Evolutionary conservation across 1,140 invertebrate genomes (phyloP).

Genomic region (Ceratitis capitata): DNA sequence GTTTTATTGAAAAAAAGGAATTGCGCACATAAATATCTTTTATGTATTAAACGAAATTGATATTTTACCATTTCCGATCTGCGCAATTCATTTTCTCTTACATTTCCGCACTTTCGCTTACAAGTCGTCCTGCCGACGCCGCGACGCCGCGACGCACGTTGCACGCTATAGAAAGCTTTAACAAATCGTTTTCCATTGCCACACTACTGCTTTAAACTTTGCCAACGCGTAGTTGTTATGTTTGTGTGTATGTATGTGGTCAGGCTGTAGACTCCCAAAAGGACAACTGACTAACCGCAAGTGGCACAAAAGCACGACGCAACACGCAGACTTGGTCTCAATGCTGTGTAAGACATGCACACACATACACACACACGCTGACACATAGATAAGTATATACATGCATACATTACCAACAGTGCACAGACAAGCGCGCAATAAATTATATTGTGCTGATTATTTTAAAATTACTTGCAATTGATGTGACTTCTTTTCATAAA

Average conservation of each 20-base stretch:
- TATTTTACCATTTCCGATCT: constrained; percentile 35
- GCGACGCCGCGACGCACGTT: neutral
- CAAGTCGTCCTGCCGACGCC: neutral
- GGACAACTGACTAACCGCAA: constrained; percentile 2
- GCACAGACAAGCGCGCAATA: neutral
- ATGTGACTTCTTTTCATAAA: constrained; percentile 29
- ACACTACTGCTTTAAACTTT: neutral
- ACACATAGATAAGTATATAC: neutral
- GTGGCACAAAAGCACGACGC: neutral
- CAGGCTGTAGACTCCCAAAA: neutral
- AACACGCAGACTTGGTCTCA: neutral
- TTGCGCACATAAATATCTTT: constrained; percentile 13
- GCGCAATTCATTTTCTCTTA: constrained; percentile 33
- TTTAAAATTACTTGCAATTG: constrained; percentile 36
- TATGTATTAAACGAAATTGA: constrained; percentile 34
- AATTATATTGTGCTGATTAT: constrained; percentile 38
- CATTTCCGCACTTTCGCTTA: constrained; percentile 31
- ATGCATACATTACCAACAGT: neutral
- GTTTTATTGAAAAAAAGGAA: neutral
- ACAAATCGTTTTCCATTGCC: constrained; percentile 19
- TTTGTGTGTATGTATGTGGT: too few relatives aligned
- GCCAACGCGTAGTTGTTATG: neutral
- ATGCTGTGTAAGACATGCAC: neutral
- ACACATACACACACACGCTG: neutral
- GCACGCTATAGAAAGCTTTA: neutral